Evolutionary conservation across 2,888 invertebrate genomes (phyloP), one percentile per base, ranked within the genome.

Genomic region (Muscina levida): DNA sequence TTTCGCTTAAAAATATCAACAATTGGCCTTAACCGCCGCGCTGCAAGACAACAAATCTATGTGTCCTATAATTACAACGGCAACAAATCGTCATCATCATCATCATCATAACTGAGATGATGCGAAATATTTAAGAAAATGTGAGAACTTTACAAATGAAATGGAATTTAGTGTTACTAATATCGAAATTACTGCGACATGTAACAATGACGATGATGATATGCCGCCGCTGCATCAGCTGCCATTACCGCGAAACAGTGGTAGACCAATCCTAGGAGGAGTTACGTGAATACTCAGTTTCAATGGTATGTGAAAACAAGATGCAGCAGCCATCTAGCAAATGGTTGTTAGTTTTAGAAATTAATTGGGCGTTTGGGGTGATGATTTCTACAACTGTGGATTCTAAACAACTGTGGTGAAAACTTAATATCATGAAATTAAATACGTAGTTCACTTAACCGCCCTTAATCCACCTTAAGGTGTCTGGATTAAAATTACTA

Each of bases 131-230:
- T 26, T 26, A 72, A 74, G 71, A 62, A 77, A 77, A 85, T 86
- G 86, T 86, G 87, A 86, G 85, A 85, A 86, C 84, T 84, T 85
- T 83, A 85, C 87, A 84, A n/a, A 85, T 85, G 79, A 85, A 86
- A 86, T 87, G 87, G 88, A 87, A 87, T 84, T 78, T 67, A 74
- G 77, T 77, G 81, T 79, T 72, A 72, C 72, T 80, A 80, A 75
- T 84, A 84, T 79, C 77, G 70, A 84, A 85, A 84, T 84, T 83
- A 83, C 66, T 22, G 26, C 73, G 72, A 83, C 82, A 83, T 81
- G 83, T 73, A 80, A 59, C 77, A 77, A 77, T 67, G 77, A 77
- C 74, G 31, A 8, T 8, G 31, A 31, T 31, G 31, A 31, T 5
- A 3, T 5, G 31, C 8, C 31, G n/a, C n/a, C n/a, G n/a, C n/a